A percentile compares a stretch with the other conserved stretches of the same genome.
These are phyloP conservation scores for Apotomis capreana DNA, from an alignment of 2,888 invertebrate genomes.

Conservation along the genomic window DNA sequence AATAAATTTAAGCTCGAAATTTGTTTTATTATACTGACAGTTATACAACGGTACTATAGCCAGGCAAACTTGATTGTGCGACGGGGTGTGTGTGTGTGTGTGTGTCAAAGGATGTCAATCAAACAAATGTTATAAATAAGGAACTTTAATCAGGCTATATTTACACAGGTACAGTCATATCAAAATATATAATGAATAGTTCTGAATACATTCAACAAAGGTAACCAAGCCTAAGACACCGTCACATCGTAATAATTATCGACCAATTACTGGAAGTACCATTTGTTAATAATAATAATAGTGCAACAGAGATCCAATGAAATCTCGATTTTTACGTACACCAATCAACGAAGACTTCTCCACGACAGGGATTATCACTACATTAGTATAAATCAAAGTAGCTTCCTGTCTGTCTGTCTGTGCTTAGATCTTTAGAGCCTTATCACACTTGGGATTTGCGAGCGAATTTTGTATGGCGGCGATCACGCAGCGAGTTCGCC, in stretches of 20 bases:
- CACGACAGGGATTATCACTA: too few species aligned
- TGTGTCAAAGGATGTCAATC: constrained; percentile 38
- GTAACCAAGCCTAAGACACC: constrained; percentile 44
- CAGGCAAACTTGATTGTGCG: too few species aligned
- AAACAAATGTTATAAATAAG: constrained; percentile 65
- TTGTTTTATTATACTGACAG: not conserved
- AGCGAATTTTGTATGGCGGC: too few species aligned
- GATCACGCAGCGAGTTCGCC: too few species aligned
- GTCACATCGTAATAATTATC: constrained; percentile 13
- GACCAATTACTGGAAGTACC: not conserved
- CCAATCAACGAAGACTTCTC: not conserved
- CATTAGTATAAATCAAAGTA: too few species aligned
- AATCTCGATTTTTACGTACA: not conserved
- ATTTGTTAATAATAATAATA: constrained; percentile 1
- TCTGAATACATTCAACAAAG: constrained; percentile 63
- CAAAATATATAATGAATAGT: constrained; percentile 67
- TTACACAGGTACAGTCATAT: constrained; percentile 80
- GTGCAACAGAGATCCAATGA: constrained; percentile 17
- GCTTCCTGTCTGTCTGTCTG: too few species aligned
- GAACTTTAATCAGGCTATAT: constrained; percentile 82
- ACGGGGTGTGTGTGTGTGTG: too few species aligned
- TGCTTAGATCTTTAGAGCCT: too few species aligned
- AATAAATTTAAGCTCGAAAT: constrained; percentile 27
- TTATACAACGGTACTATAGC: too few species aligned
- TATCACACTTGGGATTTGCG: too few species aligned